phyloP scores from a whole-genome alignment of 2,797 vertebrate species.

The Lepus oiostolus region DNA sequence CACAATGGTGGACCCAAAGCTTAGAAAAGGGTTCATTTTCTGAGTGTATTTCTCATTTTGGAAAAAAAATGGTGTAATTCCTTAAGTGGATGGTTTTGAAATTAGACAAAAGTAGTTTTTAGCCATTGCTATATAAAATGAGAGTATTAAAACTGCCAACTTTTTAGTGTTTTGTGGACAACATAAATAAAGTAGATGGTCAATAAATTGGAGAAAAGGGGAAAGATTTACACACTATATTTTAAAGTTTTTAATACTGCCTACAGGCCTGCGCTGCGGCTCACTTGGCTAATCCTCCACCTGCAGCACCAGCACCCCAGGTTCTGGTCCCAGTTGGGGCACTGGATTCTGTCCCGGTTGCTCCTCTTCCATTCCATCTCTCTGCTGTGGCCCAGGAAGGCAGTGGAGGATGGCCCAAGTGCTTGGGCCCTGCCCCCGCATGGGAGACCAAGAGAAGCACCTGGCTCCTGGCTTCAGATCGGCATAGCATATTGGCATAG shows the following conservation, averaged over 20 bases:
- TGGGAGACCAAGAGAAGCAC: no score
- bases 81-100: background rate
- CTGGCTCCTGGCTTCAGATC: no score
- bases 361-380: no score
- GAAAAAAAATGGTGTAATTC: background rate
- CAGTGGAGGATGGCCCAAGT: no score
- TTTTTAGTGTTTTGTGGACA: background rate
- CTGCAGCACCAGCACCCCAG: no score
- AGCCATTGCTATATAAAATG: conserved; percentile 34
- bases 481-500: no score
- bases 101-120: conserved; percentile 9
- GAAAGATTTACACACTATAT: background rate
- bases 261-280: background rate
- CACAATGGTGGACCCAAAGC: background rate
- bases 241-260: conserved; percentile 24
- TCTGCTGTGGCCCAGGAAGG: no score
- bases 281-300: no score
- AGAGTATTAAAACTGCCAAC: background rate
- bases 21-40: background rate
- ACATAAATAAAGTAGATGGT: background rate
- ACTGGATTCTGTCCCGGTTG: no score
- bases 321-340: no score
- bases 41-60: background rate
- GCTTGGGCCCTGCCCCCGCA: no score
- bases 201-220: background rate